A percentile compares a stretch with the other conserved stretches of the same genome.
Evolutionary conservation across 1,140 invertebrate species (phyloP).

Genomic region (Drosophila jambulina): DNA sequence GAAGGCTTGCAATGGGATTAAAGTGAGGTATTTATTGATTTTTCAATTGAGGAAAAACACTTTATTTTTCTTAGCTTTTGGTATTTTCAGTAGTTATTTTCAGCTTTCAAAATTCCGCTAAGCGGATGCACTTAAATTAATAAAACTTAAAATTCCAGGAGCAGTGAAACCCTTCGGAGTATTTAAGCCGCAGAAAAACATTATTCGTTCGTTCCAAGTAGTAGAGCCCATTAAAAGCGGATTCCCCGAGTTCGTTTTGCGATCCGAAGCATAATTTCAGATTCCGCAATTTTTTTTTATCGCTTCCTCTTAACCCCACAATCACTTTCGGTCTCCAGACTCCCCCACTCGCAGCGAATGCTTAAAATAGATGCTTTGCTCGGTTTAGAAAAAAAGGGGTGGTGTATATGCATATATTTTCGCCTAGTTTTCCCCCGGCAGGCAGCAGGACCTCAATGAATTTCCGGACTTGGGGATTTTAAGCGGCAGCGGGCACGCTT

Average conservation of each 20-base stretch:
- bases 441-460: constrained; percentile 42
- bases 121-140: not conserved
- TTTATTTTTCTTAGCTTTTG: no score
- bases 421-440: not conserved
- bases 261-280: constrained; percentile 38
- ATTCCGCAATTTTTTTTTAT: constrained; percentile 41
- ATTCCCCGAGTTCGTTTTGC: constrained; percentile 32
- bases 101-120: no score
- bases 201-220: constrained; percentile 16
- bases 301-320: constrained; percentile 24
- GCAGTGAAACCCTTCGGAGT: not conserved
- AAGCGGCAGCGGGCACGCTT: constrained; percentile 13
- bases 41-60: not conserved
- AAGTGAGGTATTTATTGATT: not conserved
- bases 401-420: not conserved
- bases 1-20: not conserved
- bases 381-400: constrained; percentile 17
- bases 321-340: constrained; percentile 6
- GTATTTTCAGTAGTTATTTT: not conserved
- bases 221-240: constrained; percentile 36
- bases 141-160: constrained; percentile 12
- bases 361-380: constrained; percentile 48
- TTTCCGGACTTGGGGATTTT: constrained; percentile 35
- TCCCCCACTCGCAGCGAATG: constrained; percentile 9
- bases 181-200: constrained; percentile 12